Percentiles rank a stretch among this genome's conserved stretches.
phyloP scores from a whole-genome alignment of 2,888 invertebrate species.

The Autographa pulchrina region DNA sequence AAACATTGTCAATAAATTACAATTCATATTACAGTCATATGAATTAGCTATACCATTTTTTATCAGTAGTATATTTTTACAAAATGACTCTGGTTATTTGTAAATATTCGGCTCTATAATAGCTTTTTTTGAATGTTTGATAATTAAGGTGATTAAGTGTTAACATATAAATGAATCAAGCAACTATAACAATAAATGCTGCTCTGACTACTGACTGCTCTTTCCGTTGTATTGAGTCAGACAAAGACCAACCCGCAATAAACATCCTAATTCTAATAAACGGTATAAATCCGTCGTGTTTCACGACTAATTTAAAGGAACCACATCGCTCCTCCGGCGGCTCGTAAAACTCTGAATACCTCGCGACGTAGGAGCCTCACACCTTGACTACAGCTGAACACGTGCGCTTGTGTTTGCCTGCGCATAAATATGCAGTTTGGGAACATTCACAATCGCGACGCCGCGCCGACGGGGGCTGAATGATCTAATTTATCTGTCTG shows the following conservation, averaged over 20 bases:
- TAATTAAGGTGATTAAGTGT: no score
- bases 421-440: constrained; percentile 54
- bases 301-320: background rate
- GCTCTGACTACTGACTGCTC: background rate
- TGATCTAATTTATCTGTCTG: constrained; percentile 27
- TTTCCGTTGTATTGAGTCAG: background rate
- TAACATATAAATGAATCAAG: no score
- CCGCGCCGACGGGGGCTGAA: constrained; percentile 11
- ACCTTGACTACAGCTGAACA: constrained; percentile 22
- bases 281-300: background rate
- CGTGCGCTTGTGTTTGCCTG: constrained; percentile 26
- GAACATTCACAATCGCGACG: constrained; percentile 28
- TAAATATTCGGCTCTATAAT: no score
- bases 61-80: no score
- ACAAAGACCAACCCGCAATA: background rate
- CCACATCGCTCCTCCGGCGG: constrained; percentile 4
- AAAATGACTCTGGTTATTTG: no score
- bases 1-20: no score
- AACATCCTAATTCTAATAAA: background rate
- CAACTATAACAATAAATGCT: background rate
- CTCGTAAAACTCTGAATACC: background rate
- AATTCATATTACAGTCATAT: no score
- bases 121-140: no score
- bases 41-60: no score
- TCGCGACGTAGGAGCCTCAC: constrained; percentile 8